phyloP scores from a whole-genome alignment of 2,888 invertebrate genomes.

The Lobophora halterata region DNA sequence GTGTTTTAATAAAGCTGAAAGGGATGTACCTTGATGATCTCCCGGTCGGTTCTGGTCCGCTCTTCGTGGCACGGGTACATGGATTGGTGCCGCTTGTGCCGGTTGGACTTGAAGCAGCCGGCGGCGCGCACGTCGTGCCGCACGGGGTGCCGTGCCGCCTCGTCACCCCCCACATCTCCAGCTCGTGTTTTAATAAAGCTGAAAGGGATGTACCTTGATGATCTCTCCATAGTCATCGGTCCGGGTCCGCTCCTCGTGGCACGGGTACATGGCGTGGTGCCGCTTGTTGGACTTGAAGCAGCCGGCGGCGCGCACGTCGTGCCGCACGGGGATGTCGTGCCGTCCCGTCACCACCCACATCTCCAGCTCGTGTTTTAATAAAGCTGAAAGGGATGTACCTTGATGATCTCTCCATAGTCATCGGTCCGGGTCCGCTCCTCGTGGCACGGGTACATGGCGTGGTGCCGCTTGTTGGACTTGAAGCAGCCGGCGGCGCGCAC shows the following conservation, averaged over 20 bases:
- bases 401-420: constrained; percentile 97
- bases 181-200: no score
- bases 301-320: constrained; percentile 77
- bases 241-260: constrained; percentile 93
- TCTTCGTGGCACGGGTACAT: constrained; percentile 98
- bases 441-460: constrained; percentile 97
- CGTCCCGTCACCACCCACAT: constrained; percentile 92
- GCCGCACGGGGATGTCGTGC: constrained; percentile 93
- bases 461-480: constrained; percentile 90
- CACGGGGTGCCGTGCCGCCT: no score
- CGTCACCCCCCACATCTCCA: no score
- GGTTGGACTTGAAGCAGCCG: constrained; percentile 84
- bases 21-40: constrained; percentile 91
- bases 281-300: constrained; percentile 87
- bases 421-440: constrained; percentile 96
- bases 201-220: constrained; percentile 87
- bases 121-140: no score
- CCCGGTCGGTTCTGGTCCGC: constrained; percentile 94
- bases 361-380: constrained; percentile 90
- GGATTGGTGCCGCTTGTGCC: constrained; percentile 94
- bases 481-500: constrained; percentile 72
- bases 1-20: no score
- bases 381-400: no score
- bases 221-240: constrained; percentile 98
- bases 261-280: constrained; percentile 98